A percentile compares a stretch with the other conserved stretches of the same genome.
phyloP scores from a whole-genome alignment of 2,888 invertebrate genomes.

The Xestia ashworthii region DNA sequence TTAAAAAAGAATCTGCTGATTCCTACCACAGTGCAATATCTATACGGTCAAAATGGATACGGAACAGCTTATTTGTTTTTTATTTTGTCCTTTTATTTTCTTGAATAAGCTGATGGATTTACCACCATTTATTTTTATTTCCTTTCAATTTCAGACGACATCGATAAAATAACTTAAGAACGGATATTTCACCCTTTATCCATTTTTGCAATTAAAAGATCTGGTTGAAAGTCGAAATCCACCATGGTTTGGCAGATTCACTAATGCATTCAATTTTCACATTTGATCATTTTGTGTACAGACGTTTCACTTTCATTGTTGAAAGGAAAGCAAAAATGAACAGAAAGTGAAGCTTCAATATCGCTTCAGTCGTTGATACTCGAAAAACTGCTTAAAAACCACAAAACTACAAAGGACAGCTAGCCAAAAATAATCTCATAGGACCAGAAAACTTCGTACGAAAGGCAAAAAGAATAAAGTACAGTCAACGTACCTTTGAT shows the following conservation, averaged over 20 bases:
- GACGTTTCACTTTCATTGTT: background rate
- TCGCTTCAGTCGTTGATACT: background rate
- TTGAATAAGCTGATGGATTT: background rate
- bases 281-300: background rate
- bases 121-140: background rate
- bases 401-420: background rate
- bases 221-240: background rate
- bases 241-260: background rate
- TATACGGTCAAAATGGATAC: background rate
- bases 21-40: background rate
- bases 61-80: background rate
- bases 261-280: background rate
- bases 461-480: conserved; percentile 30
- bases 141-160: background rate
- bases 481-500: conserved; percentile 52
- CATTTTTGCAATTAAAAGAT: too few relatives aligned
- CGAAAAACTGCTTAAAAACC: background rate
- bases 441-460: background rate
- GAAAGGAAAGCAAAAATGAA: background rate
- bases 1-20: background rate
- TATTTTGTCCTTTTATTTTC: background rate
- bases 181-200: too few relatives aligned
- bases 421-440: conserved; percentile 24
- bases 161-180: background rate
- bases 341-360: background rate